Evolutionary conservation across 2,888 invertebrate genomes (phyloP).

Genomic region (Hypselothyrea guttata): DNA sequence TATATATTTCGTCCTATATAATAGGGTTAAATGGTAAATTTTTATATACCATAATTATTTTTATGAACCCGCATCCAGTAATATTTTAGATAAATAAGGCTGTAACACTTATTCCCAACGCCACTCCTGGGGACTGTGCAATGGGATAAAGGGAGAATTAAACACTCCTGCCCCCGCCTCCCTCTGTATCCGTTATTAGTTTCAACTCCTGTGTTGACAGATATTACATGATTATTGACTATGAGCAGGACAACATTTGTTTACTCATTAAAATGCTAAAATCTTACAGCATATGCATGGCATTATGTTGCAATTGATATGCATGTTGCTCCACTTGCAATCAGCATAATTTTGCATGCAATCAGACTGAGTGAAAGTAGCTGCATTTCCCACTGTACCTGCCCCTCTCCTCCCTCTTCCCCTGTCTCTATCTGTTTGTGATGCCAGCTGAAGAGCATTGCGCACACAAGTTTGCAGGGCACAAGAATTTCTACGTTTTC

Average conservation of each 20-base stretch:
- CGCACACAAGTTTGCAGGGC: slow-evolving; percentile 48
- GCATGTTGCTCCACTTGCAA: slow-evolving; percentile 25
- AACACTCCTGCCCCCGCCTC: no score
- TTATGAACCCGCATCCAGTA: no score
- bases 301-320: slow-evolving; percentile 44
- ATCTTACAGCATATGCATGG: slow-evolving; percentile 64
- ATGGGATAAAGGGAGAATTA: no score
- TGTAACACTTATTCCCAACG: no score
- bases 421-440: slow-evolving; percentile 20
- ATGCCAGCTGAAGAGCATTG: slow-evolving; percentile 58
- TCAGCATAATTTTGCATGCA: slow-evolving; percentile 24
- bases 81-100: no score
- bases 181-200: slow-evolving; percentile 14
- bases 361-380: slow-evolving; percentile 36
- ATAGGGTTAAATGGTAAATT: no score
- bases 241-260: slow-evolving; percentile 19
- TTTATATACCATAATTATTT: no score
- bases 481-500: slow-evolving; percentile 42
- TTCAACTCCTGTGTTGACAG: slow-evolving; percentile 37
- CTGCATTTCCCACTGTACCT: slow-evolving; percentile 17
- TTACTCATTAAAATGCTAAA: slow-evolving; percentile 66
- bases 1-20: no score
- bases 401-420: slow-evolving; percentile 9
- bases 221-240: slow-evolving; percentile 63
- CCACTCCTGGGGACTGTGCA: no score